Evolutionary conservation across 2,888 invertebrate species (phyloP).

Genomic region (Acanthoscelides obtectus): DNA sequence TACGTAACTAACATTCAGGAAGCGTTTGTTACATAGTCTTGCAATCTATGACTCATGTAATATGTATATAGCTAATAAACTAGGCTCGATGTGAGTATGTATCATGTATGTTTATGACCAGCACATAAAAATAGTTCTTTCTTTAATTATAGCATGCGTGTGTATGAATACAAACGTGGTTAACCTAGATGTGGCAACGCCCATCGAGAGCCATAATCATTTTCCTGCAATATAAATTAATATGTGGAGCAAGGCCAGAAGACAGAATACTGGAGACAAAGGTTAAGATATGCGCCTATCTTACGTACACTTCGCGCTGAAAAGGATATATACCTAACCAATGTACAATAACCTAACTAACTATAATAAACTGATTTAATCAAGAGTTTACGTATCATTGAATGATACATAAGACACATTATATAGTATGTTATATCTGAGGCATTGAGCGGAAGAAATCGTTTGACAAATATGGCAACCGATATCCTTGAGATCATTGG

Average conservation of each 20-base stretch:
- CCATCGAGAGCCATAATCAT: background rate
- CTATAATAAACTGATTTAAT: background rate
- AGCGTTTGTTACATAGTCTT: background rate
- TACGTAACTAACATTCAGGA: background rate
- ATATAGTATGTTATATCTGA: background rate
- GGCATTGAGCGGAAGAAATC: background rate
- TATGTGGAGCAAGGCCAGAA: background rate
- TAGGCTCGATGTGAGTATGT: background rate
- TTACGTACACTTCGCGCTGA: background rate
- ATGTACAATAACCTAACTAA: no score
- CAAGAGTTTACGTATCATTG: background rate
- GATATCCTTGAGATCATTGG: background rate
- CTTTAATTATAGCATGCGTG: background rate
- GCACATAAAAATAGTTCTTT: background rate
- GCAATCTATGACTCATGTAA: background rate
- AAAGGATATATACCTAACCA: background rate
- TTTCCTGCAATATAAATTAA: background rate
- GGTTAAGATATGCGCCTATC: background rate
- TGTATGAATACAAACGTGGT: background rate
- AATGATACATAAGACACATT: background rate
- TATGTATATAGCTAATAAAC: background rate
- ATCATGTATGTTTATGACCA: background rate
- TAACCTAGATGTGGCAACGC: background rate
- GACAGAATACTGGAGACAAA: background rate
- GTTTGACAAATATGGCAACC: background rate